A percentile compares a stretch with the other conserved stretches of the same genome.
Conservation (phyloP, 2,888 invertebrate genomes). For the Acrobasis repandana region DNA sequence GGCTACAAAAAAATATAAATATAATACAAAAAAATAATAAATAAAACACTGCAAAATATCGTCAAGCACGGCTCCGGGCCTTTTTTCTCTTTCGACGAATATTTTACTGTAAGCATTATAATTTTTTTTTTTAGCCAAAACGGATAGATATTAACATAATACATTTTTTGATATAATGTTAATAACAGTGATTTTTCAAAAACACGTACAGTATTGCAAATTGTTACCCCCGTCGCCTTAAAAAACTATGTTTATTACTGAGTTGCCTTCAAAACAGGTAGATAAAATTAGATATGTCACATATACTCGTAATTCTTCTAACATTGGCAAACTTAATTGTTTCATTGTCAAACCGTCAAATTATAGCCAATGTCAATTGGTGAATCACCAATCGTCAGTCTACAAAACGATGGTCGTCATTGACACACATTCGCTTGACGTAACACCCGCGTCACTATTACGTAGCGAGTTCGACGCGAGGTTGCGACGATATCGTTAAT, state of each 20-base stretch:
- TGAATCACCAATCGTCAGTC: slow-evolving; percentile 41
- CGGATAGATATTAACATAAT: too few relatives aligned
- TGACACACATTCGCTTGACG: slow-evolving; percentile 62
- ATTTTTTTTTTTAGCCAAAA: too few relatives aligned
- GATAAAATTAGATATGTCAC: not conserved
- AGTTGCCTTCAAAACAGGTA: not conserved
- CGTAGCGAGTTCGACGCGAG: not conserved
- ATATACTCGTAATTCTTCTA: not conserved
- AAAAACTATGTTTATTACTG: not conserved
- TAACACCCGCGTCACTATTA: slow-evolving; percentile 39
- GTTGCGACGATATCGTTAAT: not conserved
- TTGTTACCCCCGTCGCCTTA: too few relatives aligned
- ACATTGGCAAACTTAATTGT: slow-evolving; percentile 8
- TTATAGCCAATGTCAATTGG: slow-evolving; percentile 28
- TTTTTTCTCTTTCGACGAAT: too few relatives aligned
- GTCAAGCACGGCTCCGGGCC: too few relatives aligned
- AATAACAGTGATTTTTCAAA: too few relatives aligned
- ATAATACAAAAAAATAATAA: too few relatives aligned
- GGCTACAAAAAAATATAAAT: too few relatives aligned
- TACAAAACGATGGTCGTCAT: slow-evolving; percentile 43
- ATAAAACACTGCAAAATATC: too few relatives aligned
- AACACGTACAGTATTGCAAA: too few relatives aligned
- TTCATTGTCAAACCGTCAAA: not conserved
- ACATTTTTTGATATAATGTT: too few relatives aligned
- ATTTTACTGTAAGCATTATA: too few relatives aligned